Base-by-base conservation (phyloP, 2,888 invertebrate genomes). In the Euplexia lucipara region DNA sequence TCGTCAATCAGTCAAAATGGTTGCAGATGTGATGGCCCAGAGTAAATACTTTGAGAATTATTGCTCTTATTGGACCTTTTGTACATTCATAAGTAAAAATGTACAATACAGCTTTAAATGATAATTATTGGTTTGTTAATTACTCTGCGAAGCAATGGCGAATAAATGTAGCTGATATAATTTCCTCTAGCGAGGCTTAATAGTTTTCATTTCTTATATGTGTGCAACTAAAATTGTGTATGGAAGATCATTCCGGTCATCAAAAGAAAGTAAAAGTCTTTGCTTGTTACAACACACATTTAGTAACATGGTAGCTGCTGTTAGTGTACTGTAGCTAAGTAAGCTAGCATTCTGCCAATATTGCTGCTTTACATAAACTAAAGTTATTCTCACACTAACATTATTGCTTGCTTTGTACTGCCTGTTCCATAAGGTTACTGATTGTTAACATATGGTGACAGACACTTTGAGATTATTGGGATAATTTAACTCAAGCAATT, bases 131-230 rank as follows among this genome's bases (percentile, higher is more conserved):
- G 12, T 34, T 41, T 30, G 26, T 14, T 16, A 9, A 35, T 1
- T 48, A 37, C 22, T 42, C 22, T 51, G 73, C 45, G 10, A 49
- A 49, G 77, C 77, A 42, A 56, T 68, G 14, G 78, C 81, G 70
- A 74, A 67, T 74, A 60, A 56, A 57, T 72, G 34, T 35, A 9
- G 64, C 20, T 18, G n/a, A 59, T 60, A 37, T 18, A 35, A 70
- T 44, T 3, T 49, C 35, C 44, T 30, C 16, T 37, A 14, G 35
- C 7, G 1, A 34, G 26, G 16, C 34, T 30, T 18, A 22, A 47
- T 47, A n/a, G 20, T 51, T 20, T 32, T 20, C 3, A 44, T 18
- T 62, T 51, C 20, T 51, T 26, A 35, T 41, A 37, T 34, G 34
- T 12, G 9, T 14, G 18, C 12, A 26, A 68, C 30, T 52, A 34